Percentiles rank a stretch among this genome's conserved stretches.
Conservation (phyloP, 1,140 invertebrate species). For the Ips typographus region DNA sequence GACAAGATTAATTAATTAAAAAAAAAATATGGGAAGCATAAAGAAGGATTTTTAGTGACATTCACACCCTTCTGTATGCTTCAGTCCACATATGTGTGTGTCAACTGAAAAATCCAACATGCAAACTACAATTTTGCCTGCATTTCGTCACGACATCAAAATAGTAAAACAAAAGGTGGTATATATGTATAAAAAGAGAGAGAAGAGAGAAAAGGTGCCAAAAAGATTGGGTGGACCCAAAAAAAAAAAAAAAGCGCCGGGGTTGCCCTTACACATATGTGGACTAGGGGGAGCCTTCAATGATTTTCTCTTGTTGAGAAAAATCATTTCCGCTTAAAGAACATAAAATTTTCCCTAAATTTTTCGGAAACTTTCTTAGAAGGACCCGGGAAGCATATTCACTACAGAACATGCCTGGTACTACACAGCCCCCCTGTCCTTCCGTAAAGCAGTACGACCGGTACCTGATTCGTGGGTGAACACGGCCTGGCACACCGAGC, state of each 20-base stretch:
- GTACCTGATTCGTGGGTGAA: slow-evolving; percentile 92
- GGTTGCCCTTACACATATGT: slow-evolving; percentile 37
- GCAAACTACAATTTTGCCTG: slow-evolving; percentile 25
- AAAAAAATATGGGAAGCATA: neutral
- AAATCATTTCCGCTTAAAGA: neutral
- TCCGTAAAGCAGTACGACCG: neutral
- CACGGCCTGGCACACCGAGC: slow-evolving; percentile 90
- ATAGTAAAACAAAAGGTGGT: neutral
- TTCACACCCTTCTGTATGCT: slow-evolving; percentile 12
- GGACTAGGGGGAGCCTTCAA: slow-evolving; percentile 13
- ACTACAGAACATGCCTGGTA: neutral
- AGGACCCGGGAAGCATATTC: neutral
- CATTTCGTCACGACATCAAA: slow-evolving; percentile 29
- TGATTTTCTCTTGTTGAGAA: neutral
- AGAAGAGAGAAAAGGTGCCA: slow-evolving; percentile 16
- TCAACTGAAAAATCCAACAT: slow-evolving; percentile 25
- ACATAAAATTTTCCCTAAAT: slow-evolving; percentile 31
- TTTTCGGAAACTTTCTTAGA: slow-evolving; percentile 8
- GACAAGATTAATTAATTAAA: no score
- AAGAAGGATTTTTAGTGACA: neutral
- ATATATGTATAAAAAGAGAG: no score
- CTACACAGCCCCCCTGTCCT: neutral
- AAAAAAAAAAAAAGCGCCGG: slow-evolving; percentile 13
- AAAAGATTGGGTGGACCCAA: slow-evolving; percentile 5
- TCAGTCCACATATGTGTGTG: slow-evolving; percentile 32